phyloP scores from a whole-genome alignment of 2,797 vertebrate genomes.

The Siniperca undulata region DNA sequence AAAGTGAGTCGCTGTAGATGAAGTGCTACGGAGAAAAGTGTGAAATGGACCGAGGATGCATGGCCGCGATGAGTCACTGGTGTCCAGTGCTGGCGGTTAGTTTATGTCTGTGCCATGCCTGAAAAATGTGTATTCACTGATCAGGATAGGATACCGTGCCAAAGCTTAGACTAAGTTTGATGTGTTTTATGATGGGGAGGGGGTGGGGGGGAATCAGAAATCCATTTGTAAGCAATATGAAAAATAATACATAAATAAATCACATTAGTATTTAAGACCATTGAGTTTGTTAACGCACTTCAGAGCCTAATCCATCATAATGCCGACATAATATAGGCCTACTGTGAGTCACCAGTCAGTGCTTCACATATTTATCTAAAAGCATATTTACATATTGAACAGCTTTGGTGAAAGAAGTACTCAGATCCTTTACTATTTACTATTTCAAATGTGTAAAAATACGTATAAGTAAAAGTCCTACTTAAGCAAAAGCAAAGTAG shows the following conservation, averaged over 20 bases:
- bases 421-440: not conserved
- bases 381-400: not conserved
- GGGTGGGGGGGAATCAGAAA: not conserved
- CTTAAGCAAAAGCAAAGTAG: not conserved
- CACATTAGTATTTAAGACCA: not conserved
- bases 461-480: not conserved
- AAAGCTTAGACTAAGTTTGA: not conserved
- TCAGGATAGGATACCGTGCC: not conserved
- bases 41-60: slow-evolving; percentile 28
- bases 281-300: not conserved
- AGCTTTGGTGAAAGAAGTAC: not conserved
- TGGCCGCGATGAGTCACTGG: slow-evolving; percentile 65
- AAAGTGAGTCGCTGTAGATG: not conserved
- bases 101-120: not conserved
- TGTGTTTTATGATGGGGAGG: not conserved
- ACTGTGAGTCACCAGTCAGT: not conserved
- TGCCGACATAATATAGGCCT: not conserved
- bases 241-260: not conserved
- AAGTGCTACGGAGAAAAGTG: slow-evolving; percentile 37
- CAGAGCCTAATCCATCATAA: not conserved
- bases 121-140: no score
- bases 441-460: not conserved
- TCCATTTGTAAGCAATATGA: not conserved
- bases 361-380: not conserved
- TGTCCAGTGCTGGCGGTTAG: slow-evolving; percentile 4